Conservation (phyloP, 1,140 invertebrate species). For the Dendrolimus kikuchii region DNA sequence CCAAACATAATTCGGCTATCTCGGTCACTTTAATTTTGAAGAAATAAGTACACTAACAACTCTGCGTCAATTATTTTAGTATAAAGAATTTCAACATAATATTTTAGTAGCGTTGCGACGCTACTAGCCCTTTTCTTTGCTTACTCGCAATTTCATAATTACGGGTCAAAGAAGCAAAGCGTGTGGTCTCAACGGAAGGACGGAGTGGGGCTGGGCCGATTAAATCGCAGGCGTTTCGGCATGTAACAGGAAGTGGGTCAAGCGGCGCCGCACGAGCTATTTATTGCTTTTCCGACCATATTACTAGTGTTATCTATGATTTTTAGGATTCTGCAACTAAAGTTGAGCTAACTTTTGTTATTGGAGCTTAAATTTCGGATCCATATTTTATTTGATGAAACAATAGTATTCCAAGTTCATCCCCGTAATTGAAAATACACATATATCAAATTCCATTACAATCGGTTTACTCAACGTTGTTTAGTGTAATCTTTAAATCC, state of each 20-base stretch:
- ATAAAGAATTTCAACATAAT: conserved; percentile 1
- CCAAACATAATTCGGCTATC: too few species aligned
- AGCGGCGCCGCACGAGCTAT: conserved; percentile 60
- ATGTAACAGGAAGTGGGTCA: conserved; percentile 68
- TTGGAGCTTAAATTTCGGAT: too few species aligned
- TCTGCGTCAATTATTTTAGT: too few species aligned
- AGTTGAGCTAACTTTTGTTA: too few species aligned
- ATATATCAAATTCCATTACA: too few species aligned
- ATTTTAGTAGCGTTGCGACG: conserved; percentile 24
- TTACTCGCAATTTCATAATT: conserved; percentile 55
- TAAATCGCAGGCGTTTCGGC: conserved; percentile 68
- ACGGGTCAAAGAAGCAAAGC: conserved; percentile 54
- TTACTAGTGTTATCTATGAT: conserved; percentile 45
- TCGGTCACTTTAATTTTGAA: too few species aligned
- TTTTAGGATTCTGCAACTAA: conserved; percentile 5
- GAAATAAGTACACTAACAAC: too few species aligned
- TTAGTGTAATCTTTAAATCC: too few species aligned
- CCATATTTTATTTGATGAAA: too few species aligned
- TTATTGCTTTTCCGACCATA: conserved; percentile 65
- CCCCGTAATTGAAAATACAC: too few species aligned
- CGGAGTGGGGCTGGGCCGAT: conserved; percentile 54
- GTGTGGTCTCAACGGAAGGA: conserved; percentile 53
- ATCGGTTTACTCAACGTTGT: too few species aligned
- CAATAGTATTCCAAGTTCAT: too few species aligned
- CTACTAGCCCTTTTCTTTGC: background rate